These are phyloP conservation scores for Drosophila navojoa DNA, from an alignment of 1,140 invertebrate species.

Conservation along the genomic window DNA sequence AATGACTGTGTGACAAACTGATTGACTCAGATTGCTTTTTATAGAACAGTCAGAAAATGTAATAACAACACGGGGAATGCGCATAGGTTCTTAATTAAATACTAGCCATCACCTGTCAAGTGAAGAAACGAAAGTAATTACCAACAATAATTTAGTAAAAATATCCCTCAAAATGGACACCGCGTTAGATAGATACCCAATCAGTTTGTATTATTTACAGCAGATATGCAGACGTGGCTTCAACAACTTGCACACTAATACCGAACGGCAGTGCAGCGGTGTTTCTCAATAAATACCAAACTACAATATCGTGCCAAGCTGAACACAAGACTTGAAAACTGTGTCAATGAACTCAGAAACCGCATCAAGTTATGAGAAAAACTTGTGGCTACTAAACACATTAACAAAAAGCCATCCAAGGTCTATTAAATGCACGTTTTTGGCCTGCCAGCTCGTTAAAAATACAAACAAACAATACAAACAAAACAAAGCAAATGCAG, in stretches of 20 bases:
- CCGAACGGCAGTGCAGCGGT: neutral
- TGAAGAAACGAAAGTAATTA: neutral
- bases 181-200: too few relatives aligned
- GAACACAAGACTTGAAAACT: slow-evolving; percentile 54
- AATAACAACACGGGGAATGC: neutral
- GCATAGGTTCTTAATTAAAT: neutral
- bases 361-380: slow-evolving; percentile 55
- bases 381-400: slow-evolving; percentile 2
- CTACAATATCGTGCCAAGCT: slow-evolving; percentile 13
- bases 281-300: neutral
- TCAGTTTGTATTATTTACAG: too few relatives aligned
- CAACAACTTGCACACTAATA: neutral
- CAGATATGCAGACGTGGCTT: too few relatives aligned
- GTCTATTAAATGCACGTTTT: slow-evolving; percentile 68
- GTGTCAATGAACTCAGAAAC: slow-evolving; percentile 68
- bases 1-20: too few relatives aligned
- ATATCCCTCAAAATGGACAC: neutral
- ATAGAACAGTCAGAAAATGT: neutral
- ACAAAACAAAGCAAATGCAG: slow-evolving; percentile 14
- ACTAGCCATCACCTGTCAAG: neutral
- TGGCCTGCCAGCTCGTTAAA: slow-evolving; percentile 24
- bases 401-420: slow-evolving; percentile 46
- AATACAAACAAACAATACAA: slow-evolving; percentile 31
- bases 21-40: slow-evolving; percentile 41
- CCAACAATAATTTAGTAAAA: neutral